Conservation (phyloP, 2,888 invertebrate genomes). For the Torymus auratus region DNA sequence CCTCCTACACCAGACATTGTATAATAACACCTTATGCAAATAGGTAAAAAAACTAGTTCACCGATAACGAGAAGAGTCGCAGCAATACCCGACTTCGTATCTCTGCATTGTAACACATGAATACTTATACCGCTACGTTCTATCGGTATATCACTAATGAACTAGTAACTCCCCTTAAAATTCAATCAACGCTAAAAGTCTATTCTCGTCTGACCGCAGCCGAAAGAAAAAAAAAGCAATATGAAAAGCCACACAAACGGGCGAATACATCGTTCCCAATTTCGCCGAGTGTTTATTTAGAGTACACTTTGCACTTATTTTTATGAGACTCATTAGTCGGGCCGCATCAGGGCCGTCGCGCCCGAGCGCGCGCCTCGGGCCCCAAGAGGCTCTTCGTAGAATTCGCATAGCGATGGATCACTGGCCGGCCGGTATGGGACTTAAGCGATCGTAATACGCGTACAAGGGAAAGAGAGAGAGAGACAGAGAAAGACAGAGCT, state of each 20-base stretch:
- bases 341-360: constrained; percentile 22
- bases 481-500: no score
- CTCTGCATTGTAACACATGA: no score
- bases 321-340: constrained; percentile 58
- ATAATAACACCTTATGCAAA: no score
- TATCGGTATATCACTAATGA: no score
- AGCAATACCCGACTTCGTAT: no score
- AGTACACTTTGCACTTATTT: constrained; percentile 58
- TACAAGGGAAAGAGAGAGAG: constrained; percentile 56
- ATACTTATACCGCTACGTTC: no score
- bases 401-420: constrained; percentile 72
- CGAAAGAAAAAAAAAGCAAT: neutral
- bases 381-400: constrained; percentile 66
- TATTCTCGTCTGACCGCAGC: neutral
- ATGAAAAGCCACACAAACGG: neutral
- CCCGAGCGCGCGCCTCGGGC: constrained; percentile 42
- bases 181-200: no score
- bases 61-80: no score
- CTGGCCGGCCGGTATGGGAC: constrained; percentile 73
- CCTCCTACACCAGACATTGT: no score
- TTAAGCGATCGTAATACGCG: constrained; percentile 75
- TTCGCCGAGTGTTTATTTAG: constrained; percentile 52
- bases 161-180: no score
- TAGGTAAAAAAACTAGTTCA: no score
- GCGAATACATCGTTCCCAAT: constrained; percentile 31